These are phyloP conservation scores for Linnaemya tessellans DNA, from an alignment of 2,888 invertebrate genomes.

Conservation along the genomic window DNA sequence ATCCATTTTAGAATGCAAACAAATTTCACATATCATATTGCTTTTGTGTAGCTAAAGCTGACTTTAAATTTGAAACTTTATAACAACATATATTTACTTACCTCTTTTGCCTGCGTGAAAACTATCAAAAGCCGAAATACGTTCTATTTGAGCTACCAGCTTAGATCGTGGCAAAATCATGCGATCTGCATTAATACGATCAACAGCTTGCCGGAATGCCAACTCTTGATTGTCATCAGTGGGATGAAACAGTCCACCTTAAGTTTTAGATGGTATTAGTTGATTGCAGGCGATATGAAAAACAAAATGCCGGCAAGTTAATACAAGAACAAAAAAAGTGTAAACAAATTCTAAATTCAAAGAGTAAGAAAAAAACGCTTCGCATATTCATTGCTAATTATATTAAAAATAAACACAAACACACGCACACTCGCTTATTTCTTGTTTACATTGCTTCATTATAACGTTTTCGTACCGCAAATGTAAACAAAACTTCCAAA, in stretches of 20 bases:
- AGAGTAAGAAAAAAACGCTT: no score
- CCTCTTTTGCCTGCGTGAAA: constrained; percentile 97
- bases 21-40: no score
- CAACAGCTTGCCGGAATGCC: constrained; percentile 96
- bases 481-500: constrained; percentile 63
- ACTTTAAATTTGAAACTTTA: background rate
- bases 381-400: no score
- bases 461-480: constrained; percentile 47
- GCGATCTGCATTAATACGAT: constrained; percentile 93
- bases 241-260: constrained; percentile 95
- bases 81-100: constrained; percentile 82
- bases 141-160: constrained; percentile 94
- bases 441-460: constrained; percentile 51
- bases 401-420: constrained; percentile 35
- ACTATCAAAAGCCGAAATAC: constrained; percentile 95
- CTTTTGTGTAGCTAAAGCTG: background rate
- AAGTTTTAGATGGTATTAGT: constrained; percentile 37
- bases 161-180: constrained; percentile 93
- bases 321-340: constrained; percentile 29
- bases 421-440: constrained; percentile 43
- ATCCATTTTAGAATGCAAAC: no score
- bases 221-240: constrained; percentile 94
- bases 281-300: constrained; percentile 1
- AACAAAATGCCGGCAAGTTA: constrained; percentile 36
- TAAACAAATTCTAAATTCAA: constrained; percentile 15